Conservation (phyloP, 2,113 vertebrate genomes). For the Motacilla tschutschensis region DNA sequence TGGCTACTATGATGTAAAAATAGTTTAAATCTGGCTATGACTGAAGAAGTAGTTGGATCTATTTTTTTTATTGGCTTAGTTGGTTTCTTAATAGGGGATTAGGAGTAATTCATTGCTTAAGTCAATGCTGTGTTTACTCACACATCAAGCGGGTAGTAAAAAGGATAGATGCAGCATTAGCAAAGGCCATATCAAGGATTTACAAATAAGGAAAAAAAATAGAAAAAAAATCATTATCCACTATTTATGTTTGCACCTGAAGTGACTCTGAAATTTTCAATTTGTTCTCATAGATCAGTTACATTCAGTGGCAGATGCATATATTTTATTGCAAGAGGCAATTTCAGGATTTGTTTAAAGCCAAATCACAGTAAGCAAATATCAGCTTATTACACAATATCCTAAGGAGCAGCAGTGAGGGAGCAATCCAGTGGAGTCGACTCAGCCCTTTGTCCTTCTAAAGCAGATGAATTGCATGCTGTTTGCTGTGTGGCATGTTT, state of each 20-base stretch:
- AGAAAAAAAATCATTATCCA: neutral
- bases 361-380: neutral
- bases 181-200: slow-evolving; percentile 23
- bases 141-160: slow-evolving; percentile 39
- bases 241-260: slow-evolving; percentile 23
- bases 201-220: neutral
- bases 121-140: slow-evolving; percentile 24
- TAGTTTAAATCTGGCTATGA: neutral
- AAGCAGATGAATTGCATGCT: neutral
- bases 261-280: slow-evolving; percentile 21
- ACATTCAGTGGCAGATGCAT: slow-evolving; percentile 14
- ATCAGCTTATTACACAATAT: slow-evolving; percentile 1
- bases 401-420: neutral
- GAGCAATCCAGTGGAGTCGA: neutral
- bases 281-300: neutral
- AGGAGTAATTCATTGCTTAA: slow-evolving; percentile 32
- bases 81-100: slow-evolving; percentile 20
- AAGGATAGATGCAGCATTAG: slow-evolving; percentile 40
- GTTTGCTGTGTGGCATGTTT: neutral
- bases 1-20: neutral
- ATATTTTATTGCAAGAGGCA: slow-evolving; percentile 19
- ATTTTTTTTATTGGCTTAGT: neutral
- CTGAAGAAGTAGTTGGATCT: neutral
- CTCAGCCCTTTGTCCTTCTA: neutral
- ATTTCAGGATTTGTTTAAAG: slow-evolving; percentile 39